These are phyloP conservation scores for Tipula confusa DNA, from an alignment of 2,888 invertebrate genomes.

Conservation along the genomic window DNA sequence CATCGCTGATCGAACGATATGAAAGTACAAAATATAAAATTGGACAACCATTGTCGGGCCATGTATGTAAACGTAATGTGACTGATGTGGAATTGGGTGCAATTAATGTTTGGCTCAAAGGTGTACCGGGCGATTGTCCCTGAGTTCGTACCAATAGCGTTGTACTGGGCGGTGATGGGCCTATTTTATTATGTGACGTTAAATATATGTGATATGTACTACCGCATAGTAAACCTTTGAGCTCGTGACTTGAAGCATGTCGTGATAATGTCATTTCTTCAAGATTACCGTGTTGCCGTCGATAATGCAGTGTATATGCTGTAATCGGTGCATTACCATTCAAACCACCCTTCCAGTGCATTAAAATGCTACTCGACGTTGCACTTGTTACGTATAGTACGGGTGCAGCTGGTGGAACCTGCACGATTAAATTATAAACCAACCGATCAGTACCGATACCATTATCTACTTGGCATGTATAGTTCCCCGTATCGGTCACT, in stretches of 20 bases:
- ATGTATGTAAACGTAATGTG: conserved; percentile 60
- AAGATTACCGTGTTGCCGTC: conserved; percentile 60
- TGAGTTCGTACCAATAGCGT: conserved; percentile 65
- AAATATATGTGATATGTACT: conserved; percentile 68
- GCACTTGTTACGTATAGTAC: conserved; percentile 69
- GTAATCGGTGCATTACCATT: conserved; percentile 65
- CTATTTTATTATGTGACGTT: conserved; percentile 67
- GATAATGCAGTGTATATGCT: conserved; percentile 64
- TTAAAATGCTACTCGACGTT: conserved; percentile 67
- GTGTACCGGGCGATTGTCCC: conserved; percentile 67
- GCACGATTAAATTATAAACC: conserved; percentile 61
- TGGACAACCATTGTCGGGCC: conserved; percentile 72
- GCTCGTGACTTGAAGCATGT: conserved; percentile 62
- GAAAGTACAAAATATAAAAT: conserved; percentile 65
- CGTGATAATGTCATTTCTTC: conserved; percentile 62
- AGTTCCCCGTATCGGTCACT: conserved; percentile 63
- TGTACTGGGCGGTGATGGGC: conserved; percentile 64
- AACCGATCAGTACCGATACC: conserved; percentile 63
- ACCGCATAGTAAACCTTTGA: conserved; percentile 66
- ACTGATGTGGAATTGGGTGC: conserved; percentile 68
- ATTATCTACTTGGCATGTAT: conserved; percentile 66
- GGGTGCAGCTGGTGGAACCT: conserved; percentile 72
- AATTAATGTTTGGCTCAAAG: conserved; percentile 58
- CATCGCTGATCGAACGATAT: conserved; percentile 55
- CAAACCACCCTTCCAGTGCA: conserved; percentile 70